Percentiles rank a stretch among this genome's conserved stretches.
These are phyloP conservation scores for Furcifer pardalis DNA, from an alignment of 2,797 vertebrate genomes.

Conservation along the genomic window DNA sequence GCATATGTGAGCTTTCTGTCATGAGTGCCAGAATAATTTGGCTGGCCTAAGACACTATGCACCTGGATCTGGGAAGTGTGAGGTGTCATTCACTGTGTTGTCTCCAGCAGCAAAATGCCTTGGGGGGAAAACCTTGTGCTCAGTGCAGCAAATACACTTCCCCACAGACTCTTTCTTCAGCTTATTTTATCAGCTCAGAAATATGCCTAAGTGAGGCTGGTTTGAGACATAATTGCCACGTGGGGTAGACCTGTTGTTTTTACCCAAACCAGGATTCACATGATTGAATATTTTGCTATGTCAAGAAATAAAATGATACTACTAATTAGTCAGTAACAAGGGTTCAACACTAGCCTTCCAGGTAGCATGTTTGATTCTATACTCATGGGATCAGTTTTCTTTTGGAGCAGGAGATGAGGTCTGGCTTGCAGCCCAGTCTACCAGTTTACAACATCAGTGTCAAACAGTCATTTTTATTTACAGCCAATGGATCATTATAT, in stretches of 20 bases:
- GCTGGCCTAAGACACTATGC: no score
- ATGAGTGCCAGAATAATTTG: not conserved
- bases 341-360: not conserved
- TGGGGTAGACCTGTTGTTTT: not conserved
- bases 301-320: no score
- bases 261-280: not conserved
- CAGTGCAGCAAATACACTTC: not conserved
- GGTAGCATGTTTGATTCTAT: not conserved
- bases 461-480: no score
- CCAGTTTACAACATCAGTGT: no score
- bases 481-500: no score
- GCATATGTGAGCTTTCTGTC: not conserved
- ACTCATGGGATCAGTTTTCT: not conserved
- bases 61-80: no score
- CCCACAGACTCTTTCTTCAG: not conserved
- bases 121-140: not conserved
- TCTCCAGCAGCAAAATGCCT: not conserved
- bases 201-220: not conserved
- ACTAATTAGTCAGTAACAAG: not conserved
- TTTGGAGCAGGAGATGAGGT: not conserved
- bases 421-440: not conserved
- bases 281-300: not conserved
- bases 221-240: not conserved
- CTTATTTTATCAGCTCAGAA: not conserved
- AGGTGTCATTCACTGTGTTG: no score